Evolutionary conservation across 2,888 invertebrate genomes (phyloP), one percentile per base, ranked within the genome.

Genomic region (Lycia hirtaria): DNA sequence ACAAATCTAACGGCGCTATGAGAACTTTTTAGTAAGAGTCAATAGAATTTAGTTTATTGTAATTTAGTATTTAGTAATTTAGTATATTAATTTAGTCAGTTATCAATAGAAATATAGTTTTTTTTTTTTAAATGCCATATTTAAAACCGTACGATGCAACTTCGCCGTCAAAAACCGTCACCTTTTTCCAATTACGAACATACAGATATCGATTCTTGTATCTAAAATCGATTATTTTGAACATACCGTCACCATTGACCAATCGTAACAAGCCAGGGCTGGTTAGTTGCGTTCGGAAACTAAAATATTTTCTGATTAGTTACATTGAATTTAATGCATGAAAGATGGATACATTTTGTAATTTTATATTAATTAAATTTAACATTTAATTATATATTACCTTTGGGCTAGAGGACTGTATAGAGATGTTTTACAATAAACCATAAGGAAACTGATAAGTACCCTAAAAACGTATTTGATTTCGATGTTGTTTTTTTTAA

Each of bases 211-310:
- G 40, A 40, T 40, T 24, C 4, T 22, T 7, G 24, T 1, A 7
- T 40, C 3, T 12, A 12, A n/a, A 41, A 41, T 26, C 41, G 41
- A 26, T 15, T 26, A 6, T 9, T 35, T 17, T 20, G 9, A 17
- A n/a, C 15, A 19, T 49, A 62, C 67, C 76, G 52, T 37, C 70
- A 79, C 82, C 82, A 74, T 77, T 77, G 73, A 70, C 85, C 86
- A 86, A 85, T 83, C 86, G 80, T 86, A 84, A 73, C 77, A 82
- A 80, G 78, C 69, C 64, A n/a, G 69, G 69, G 64, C 44, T 28
- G 15, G 69, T 81, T 79, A 81, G 70, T 77, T 4, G 72, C 64
- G 30, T 49, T 48, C n/a, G 15, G 33, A 10, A 9, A 17, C 30
- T 56, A 45, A n/a, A 37, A 32, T 24, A 24, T 2, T 35, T 12